Conservation (phyloP, 2,888 invertebrate genomes). For the Venustoraphidia nigricollis region DNA sequence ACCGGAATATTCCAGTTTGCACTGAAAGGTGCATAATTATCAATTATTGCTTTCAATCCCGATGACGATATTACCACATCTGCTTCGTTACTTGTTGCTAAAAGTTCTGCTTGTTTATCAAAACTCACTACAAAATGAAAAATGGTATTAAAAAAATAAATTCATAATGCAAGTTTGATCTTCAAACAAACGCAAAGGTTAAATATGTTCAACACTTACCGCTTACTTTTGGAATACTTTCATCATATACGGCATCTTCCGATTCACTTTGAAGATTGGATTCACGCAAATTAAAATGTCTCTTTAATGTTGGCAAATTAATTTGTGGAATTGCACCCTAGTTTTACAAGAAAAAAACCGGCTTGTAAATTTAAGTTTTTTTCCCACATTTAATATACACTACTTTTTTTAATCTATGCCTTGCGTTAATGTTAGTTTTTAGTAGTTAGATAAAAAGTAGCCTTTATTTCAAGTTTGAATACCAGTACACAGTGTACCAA, state of each 20-base stretch:
- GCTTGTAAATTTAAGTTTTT: too few relatives aligned
- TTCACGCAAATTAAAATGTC: too few relatives aligned
- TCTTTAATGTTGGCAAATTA: too few relatives aligned
- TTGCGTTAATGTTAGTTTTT: too few relatives aligned
- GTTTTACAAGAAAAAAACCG: too few relatives aligned
- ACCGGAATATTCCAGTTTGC: not conserved
- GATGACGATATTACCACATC: not conserved
- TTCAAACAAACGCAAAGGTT: not conserved
- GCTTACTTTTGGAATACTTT: not conserved
- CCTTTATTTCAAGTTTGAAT: too few relatives aligned
- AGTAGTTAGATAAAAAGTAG: too few relatives aligned
- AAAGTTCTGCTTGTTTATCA: not conserved
- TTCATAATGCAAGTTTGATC: too few relatives aligned
- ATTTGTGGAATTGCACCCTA: too few relatives aligned
- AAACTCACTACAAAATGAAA: not conserved
- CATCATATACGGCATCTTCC: not conserved
- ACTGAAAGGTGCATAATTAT: not conserved
- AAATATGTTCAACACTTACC: not conserved
- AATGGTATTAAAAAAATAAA: not conserved
- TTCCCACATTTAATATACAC: too few relatives aligned
- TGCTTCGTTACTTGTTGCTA: not conserved
- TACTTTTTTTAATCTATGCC: too few relatives aligned
- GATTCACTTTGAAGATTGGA: not conserved
- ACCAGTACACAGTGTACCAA: too few relatives aligned
- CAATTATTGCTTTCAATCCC: not conserved